Percentiles rank a stretch among this genome's conserved stretches.
Conservation (phyloP, 2,113 vertebrate genomes). For the Colius striatus region DNA sequence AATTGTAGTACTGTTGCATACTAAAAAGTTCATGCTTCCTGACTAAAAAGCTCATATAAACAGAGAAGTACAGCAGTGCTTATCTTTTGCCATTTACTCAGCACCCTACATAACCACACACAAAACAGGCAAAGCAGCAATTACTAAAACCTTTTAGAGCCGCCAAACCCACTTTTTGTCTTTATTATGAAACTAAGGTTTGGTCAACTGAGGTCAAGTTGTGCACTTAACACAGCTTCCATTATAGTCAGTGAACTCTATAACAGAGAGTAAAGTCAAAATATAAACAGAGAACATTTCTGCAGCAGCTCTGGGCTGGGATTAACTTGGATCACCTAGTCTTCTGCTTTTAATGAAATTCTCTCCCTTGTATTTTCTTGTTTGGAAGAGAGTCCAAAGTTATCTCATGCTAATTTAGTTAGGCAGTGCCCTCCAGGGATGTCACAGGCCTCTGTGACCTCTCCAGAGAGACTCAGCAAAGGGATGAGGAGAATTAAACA, state of each 20-base stretch:
- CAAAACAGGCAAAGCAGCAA: constrained; percentile 41
- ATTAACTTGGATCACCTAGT: constrained; percentile 87
- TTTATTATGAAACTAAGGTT: constrained; percentile 70
- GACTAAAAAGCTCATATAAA: constrained; percentile 41
- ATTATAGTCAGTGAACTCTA: constrained; percentile 74
- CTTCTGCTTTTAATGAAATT: constrained; percentile 90
- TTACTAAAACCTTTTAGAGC: constrained; percentile 65
- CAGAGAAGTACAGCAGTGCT: constrained; percentile 37
- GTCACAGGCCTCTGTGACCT: constrained; percentile 85
- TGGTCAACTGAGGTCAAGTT: constrained; percentile 75
- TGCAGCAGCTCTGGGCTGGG: constrained; percentile 82
- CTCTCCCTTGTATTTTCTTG: constrained; percentile 83
- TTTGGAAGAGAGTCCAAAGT: constrained; percentile 87
- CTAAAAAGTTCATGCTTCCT: constrained; percentile 62
- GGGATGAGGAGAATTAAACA: constrained; percentile 85
- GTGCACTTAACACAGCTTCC: constrained; percentile 65
- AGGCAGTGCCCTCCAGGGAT: constrained; percentile 86
- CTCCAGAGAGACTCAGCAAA: constrained; percentile 79
- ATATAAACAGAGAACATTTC: constrained; percentile 74
- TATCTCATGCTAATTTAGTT: constrained; percentile 90
- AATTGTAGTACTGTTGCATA: constrained; percentile 24
- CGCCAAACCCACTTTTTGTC: constrained; percentile 65
- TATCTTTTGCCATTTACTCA: constrained; percentile 49
- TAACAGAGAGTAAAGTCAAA: constrained; percentile 71
- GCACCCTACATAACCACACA: background rate